Percentiles rank a stretch among this genome's conserved stretches.
Conservation (phyloP, 1,140 invertebrate genomes). For the Musca domestica region DNA sequence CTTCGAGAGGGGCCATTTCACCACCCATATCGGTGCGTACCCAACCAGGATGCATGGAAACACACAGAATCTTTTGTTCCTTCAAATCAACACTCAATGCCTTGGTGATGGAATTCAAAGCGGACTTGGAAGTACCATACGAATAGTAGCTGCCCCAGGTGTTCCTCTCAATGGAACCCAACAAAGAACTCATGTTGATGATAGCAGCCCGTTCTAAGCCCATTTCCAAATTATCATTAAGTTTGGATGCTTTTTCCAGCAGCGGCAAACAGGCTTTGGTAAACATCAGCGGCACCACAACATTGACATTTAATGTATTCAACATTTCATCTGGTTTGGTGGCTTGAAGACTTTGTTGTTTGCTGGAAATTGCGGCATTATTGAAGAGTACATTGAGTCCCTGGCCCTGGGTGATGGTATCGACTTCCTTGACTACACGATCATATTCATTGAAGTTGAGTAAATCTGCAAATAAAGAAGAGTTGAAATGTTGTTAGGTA, state of each 20-base stretch:
- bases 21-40: slow-evolving; percentile 88
- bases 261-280: slow-evolving; percentile 69
- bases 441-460: no score
- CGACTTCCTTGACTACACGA: no score
- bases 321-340: slow-evolving; percentile 70
- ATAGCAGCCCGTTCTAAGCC: slow-evolving; percentile 68
- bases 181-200: slow-evolving; percentile 77
- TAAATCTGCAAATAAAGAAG: no score
- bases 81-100: slow-evolving; percentile 80
- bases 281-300: slow-evolving; percentile 79
- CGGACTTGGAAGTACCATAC: slow-evolving; percentile 83
- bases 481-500: no score
- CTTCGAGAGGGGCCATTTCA: slow-evolving; percentile 68
- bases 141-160: slow-evolving; percentile 75
- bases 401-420: slow-evolving; percentile 51
- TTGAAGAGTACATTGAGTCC: slow-evolving; percentile 78
- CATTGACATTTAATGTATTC: slow-evolving; percentile 72
- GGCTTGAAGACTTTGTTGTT: slow-evolving; percentile 65
- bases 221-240: slow-evolving; percentile 57
- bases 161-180: slow-evolving; percentile 78
- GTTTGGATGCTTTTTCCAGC: slow-evolving; percentile 68
- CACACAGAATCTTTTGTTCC: slow-evolving; percentile 70
- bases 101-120: slow-evolving; percentile 83
- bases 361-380: slow-evolving; percentile 61
- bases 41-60: slow-evolving; percentile 85